Evolutionary conservation across 2,113 vertebrate genomes (phyloP).

Genomic region (Otus sunia): DNA sequence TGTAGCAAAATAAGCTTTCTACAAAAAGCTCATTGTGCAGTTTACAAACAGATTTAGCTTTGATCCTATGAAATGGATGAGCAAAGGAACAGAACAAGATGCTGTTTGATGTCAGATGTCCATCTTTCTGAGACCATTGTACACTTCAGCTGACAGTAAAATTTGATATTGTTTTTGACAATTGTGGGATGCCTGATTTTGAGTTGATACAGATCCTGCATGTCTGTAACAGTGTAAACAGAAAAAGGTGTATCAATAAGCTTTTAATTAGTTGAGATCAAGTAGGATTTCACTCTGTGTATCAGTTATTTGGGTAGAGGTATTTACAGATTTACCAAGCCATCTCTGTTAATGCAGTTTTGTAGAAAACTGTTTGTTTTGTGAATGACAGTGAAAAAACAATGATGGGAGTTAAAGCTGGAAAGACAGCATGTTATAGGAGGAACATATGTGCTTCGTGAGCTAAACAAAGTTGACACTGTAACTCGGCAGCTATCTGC

Average conservation of each 20-base stretch:
- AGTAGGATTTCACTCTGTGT: not conserved
- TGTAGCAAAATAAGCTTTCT: not conserved
- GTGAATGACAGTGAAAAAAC: not conserved
- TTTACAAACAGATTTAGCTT: not conserved
- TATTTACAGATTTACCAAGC: not conserved
- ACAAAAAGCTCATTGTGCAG: not conserved
- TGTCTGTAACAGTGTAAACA: not conserved
- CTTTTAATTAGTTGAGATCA: not conserved
- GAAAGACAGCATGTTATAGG: rapidly evolving
- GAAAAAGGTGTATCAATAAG: not conserved
- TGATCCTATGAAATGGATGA: not conserved
- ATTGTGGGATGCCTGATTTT: not conserved
- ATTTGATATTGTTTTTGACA: not conserved
- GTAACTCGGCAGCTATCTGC: not conserved
- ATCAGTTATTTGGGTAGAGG: not conserved
- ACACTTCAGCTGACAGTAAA: not conserved
- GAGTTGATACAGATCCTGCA: not conserved
- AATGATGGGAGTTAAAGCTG: not conserved
- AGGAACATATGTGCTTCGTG: not conserved
- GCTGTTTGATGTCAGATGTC: not conserved
- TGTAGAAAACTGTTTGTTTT: not conserved
- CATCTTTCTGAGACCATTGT: not conserved
- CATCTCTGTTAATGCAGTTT: not conserved
- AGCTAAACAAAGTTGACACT: no score
- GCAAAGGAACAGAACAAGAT: not conserved